These are phyloP conservation scores for Tiliacea aurago DNA, from an alignment of 2,888 invertebrate genomes.

Conservation along the genomic window DNA sequence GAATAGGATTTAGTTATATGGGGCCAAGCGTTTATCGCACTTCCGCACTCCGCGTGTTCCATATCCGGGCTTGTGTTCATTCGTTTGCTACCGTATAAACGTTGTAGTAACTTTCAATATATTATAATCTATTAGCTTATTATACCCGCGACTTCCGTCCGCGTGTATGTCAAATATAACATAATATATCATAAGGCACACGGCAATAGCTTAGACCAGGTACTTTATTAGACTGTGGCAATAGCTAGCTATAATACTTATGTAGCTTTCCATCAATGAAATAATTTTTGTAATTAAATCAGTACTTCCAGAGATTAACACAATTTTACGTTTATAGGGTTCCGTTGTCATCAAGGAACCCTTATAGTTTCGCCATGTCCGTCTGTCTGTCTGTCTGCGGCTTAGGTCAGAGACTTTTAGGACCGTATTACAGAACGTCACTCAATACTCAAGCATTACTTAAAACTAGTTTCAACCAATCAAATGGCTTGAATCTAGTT, in stretches of 20 bases:
- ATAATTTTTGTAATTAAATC: background rate
- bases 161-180: background rate
- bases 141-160: background rate
- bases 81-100: constrained; percentile 2
- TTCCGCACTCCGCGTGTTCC: constrained; percentile 40
- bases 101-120: background rate
- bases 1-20: constrained; percentile 37
- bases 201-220: background rate
- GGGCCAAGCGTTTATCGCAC: constrained; percentile 44
- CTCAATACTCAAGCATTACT: too few relatives aligned
- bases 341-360: too few relatives aligned
- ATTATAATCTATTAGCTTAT: too few relatives aligned
- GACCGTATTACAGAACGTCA: too few relatives aligned
- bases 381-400: too few relatives aligned
- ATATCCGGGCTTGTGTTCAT: constrained; percentile 36
- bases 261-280: background rate
- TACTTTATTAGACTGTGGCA: background rate
- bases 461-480: too few relatives aligned
- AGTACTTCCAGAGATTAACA: background rate
- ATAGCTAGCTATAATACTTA: background rate
- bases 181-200: background rate
- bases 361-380: too few relatives aligned
- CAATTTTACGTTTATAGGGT: too few relatives aligned
- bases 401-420: too few relatives aligned
- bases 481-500: too few relatives aligned